Evolutionary conservation across 2,113 vertebrate species (phyloP).

Genomic region (Pelecanus crispus): DNA sequence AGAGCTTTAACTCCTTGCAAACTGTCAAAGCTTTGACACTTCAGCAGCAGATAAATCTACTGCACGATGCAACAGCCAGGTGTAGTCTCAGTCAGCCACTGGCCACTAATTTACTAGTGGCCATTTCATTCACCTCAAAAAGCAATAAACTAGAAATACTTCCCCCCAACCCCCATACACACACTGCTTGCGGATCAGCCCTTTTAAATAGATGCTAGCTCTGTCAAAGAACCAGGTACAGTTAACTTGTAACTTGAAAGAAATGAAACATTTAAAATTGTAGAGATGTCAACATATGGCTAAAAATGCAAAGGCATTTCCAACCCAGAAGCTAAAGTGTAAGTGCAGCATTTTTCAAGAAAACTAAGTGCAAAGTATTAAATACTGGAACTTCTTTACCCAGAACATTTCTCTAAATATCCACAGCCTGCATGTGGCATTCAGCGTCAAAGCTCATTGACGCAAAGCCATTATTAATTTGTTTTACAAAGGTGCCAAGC

Average conservation of each 20-base stretch:
- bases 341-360: background rate
- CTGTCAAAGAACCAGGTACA: background rate
- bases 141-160: constrained; percentile 12
- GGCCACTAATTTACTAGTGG: constrained; percentile 6
- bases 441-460: background rate
- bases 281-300: background rate
- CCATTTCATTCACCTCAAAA: background rate
- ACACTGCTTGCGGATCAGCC: background rate
- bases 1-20: constrained; percentile 79
- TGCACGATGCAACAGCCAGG: constrained; percentile 2
- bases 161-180: fast-evolving
- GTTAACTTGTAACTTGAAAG: background rate
- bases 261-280: background rate
- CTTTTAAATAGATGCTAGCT: background rate
- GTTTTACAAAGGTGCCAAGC: background rate
- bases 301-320: constrained; percentile 1
- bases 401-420: background rate
- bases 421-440: background rate
- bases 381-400: background rate
- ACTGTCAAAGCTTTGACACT: constrained; percentile 61
- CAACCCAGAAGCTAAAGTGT: background rate
- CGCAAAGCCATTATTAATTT: background rate
- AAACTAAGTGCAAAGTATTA: background rate
- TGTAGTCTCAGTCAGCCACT: background rate
- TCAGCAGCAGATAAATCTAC: constrained; percentile 62